Conservation (phyloP, 2,888 invertebrate genomes). For the Agrochola lota region DNA sequence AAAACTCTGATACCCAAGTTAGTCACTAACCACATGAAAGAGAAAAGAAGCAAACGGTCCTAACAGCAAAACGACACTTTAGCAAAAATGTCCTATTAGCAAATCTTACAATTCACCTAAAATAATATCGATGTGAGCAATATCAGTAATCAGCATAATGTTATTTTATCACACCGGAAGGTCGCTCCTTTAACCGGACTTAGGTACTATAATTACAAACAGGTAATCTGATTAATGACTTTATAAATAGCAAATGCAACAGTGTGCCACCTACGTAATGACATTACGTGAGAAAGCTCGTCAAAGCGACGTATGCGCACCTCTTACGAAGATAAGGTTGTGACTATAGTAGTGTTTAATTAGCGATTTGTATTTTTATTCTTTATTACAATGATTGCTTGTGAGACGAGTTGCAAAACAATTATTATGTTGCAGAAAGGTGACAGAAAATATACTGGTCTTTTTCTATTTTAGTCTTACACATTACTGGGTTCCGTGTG, state of each 20-base stretch:
- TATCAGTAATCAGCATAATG: not conserved
- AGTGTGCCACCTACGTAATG: slow-evolving; percentile 60
- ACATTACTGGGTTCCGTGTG: too few relatives aligned
- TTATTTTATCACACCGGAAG: not conserved
- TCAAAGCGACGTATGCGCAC: slow-evolving; percentile 49
- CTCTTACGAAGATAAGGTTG: slow-evolving; percentile 36
- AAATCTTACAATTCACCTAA: not conserved
- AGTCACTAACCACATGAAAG: too few relatives aligned
- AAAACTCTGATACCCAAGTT: too few relatives aligned
- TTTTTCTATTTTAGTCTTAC: too few relatives aligned
- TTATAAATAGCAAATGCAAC: slow-evolving; percentile 42
- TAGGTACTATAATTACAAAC: not conserved
- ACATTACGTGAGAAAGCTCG: slow-evolving; percentile 65
- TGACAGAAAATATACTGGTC: too few relatives aligned
- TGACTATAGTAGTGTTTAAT: not conserved
- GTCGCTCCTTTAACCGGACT: not conserved
- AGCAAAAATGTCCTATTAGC: not conserved
- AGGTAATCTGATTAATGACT: slow-evolving; percentile 38
- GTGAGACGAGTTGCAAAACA: too few relatives aligned
- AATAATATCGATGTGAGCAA: not conserved
- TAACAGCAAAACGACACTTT: not conserved
- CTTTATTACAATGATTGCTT: too few relatives aligned
- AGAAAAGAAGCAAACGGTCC: not conserved
- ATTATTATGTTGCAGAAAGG: too few relatives aligned
- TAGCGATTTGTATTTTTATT: slow-evolving; percentile 16